Evolutionary conservation across 2,888 invertebrate species (phyloP), one percentile per base, ranked within the genome.

Genomic region (Zygogramma bicolorata): DNA sequence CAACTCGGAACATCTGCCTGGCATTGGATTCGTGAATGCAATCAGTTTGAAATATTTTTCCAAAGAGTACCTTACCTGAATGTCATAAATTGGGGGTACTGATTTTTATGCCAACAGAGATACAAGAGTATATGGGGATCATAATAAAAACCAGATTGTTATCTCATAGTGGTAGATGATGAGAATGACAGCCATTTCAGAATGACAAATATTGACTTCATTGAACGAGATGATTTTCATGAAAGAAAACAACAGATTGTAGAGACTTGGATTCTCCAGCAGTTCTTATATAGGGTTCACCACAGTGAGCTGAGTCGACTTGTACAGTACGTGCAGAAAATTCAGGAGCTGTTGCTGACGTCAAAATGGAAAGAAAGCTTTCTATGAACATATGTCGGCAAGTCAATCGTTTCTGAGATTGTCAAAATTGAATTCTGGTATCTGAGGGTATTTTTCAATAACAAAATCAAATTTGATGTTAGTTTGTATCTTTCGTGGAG

Each of bases 401-500:
- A 34, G 1, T 34, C 13, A 34, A 13, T 34, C 34, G 34, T 34
- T 34, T 34, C 34, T 34, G 34, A 34, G 13, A 34, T 34, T 57
- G 57, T 57, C 22, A 57, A 22, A 57, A 22, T 57, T 57, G 57
- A 57, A 57, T 18, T 25, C 57, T 25, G 49, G 22, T 57, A 57
- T 8, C 8, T 2, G 25, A 13, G 15, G n/a, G 57, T 57, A 57
- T 57, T 57, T 57, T 57, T 20, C 10, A 25, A 57, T 18, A 13
- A 57, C 57, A 57, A 22, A 25, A 57, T 57, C 25, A 22, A 57
- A 57, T 25, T 57, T 57, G 18, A 57, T 57, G 57, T 25, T 57
- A 57, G 18, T 57, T 57, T 57, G 57, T 57, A 13, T 57, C 57
- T 57, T 57, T 25, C 57, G 25, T 57, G 20, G 6, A 15, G 2